A percentile compares a stretch with the other conserved stretches of the same genome.
Evolutionary conservation across 1,140 invertebrate genomes (phyloP).

Genomic region (Polypedilum pembai): DNA sequence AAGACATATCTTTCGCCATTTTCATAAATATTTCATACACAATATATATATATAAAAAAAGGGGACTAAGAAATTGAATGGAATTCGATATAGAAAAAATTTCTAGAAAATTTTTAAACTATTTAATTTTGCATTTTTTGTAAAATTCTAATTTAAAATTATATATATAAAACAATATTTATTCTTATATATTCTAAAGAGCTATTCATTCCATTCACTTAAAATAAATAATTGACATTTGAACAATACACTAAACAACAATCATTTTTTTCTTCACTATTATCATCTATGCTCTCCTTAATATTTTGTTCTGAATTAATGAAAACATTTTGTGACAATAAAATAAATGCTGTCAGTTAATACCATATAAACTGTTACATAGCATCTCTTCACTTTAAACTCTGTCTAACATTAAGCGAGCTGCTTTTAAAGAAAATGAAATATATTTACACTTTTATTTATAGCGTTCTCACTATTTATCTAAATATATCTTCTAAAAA

Average conservation of each 20-base stretch:
- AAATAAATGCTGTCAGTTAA: neutral
- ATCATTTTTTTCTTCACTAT: too few relatives aligned
- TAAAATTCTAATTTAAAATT: too few relatives aligned
- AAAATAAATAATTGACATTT: too few relatives aligned
- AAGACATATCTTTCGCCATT: slow-evolving; percentile 5
- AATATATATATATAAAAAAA: neutral
- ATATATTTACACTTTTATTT: slow-evolving; percentile 15
- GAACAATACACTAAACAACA: too few relatives aligned
- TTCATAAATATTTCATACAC: neutral
- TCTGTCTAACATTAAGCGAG: neutral
- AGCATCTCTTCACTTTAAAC: too few relatives aligned
- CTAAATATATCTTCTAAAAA: neutral
- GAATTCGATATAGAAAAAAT: neutral
- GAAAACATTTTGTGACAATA: neutral
- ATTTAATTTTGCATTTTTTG: too few relatives aligned
- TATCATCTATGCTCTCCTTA: neutral
- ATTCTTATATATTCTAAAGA: too few relatives aligned
- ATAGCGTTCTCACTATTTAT: neutral
- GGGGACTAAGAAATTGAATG: neutral
- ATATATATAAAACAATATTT: too few relatives aligned
- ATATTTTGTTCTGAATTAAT: neutral
- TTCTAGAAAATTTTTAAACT: neutral
- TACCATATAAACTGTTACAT: neutral
- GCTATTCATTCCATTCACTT: neutral
- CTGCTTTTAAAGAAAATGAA: slow-evolving; percentile 3